Conservation (phyloP, 2,797 vertebrate genomes). For the Lithobates sylvaticus region DNA sequence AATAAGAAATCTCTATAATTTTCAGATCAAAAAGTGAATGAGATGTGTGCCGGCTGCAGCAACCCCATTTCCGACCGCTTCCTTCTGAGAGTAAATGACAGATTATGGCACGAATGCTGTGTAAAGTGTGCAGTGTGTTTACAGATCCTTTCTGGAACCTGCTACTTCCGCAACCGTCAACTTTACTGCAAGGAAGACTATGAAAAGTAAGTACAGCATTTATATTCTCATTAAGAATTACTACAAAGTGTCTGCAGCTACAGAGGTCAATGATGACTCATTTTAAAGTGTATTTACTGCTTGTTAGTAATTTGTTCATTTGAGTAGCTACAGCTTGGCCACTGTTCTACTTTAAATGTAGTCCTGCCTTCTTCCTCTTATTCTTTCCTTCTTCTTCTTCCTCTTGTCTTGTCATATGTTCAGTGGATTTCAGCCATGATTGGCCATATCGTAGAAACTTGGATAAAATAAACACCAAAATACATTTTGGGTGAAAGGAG, state of each 20-base stretch:
- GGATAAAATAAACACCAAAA: no score
- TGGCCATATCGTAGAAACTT: no score
- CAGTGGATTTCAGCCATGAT: no score
- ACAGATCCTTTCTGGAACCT: conserved; percentile 85
- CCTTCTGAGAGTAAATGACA: conserved; percentile 88
- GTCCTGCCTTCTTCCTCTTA: no score
- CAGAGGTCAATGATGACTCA: neutral
- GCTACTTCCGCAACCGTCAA: conserved; percentile 87
- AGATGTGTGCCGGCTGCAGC: conserved; percentile 88
- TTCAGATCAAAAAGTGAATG: conserved; percentile 78
- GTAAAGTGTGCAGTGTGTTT: conserved; percentile 88
- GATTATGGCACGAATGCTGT: conserved; percentile 90
- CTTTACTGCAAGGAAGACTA: conserved; percentile 93
- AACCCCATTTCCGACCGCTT: conserved; percentile 88
- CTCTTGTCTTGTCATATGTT: no score
- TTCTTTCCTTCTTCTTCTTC: no score
- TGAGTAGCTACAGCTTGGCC: no score
- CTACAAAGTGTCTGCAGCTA: no score
- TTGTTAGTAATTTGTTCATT: no score
- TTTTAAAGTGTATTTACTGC: neutral
- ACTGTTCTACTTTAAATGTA: no score
- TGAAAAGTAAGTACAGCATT: conserved; percentile 83
- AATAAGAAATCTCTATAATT: conserved; percentile 64
- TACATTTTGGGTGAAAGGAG: no score
- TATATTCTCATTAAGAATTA: no score